Conservation (phyloP, 1,140 invertebrate genomes). For the Drusus annulatus region DNA sequence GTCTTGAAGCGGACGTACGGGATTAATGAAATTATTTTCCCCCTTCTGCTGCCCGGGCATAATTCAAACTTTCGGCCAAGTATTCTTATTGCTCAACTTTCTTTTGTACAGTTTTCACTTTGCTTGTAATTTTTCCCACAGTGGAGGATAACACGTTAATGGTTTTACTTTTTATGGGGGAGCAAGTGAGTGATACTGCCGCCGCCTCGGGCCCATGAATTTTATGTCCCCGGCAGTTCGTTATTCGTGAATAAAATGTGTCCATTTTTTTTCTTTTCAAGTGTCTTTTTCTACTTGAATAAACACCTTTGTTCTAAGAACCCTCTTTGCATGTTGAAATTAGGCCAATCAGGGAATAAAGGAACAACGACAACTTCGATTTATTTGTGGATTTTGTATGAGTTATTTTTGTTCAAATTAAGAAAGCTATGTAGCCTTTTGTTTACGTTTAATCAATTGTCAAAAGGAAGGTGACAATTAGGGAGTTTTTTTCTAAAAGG, state of each 20-base stretch:
- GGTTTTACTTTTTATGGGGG: constrained; percentile 53
- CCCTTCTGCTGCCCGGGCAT: constrained; percentile 18
- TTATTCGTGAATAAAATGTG: constrained; percentile 32
- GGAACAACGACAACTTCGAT: background rate
- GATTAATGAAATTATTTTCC: constrained; percentile 12
- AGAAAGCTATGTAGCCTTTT: background rate
- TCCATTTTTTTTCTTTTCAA: constrained; percentile 23
- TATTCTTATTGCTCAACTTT: constrained; percentile 51
- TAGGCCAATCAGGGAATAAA: background rate
- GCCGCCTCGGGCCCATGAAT: constrained; percentile 23
- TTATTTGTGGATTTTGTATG: no score
- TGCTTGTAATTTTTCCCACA: constrained; percentile 22
- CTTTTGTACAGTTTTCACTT: constrained; percentile 50
- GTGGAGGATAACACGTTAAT: constrained; percentile 52
- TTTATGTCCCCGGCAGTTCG: constrained; percentile 32
- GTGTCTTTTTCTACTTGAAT: background rate
- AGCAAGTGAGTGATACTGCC: constrained; percentile 50
- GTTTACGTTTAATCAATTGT: no score
- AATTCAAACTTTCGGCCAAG: constrained; percentile 26
- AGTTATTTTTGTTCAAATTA: background rate
- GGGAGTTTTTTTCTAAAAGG: no score
- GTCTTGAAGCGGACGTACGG: background rate
- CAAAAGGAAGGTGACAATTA: no score
- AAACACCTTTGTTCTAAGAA: background rate
- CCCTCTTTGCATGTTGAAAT: background rate